Conservation (phyloP, 1,140 invertebrate genomes). For the Zaprionus kolodkinae region DNA sequence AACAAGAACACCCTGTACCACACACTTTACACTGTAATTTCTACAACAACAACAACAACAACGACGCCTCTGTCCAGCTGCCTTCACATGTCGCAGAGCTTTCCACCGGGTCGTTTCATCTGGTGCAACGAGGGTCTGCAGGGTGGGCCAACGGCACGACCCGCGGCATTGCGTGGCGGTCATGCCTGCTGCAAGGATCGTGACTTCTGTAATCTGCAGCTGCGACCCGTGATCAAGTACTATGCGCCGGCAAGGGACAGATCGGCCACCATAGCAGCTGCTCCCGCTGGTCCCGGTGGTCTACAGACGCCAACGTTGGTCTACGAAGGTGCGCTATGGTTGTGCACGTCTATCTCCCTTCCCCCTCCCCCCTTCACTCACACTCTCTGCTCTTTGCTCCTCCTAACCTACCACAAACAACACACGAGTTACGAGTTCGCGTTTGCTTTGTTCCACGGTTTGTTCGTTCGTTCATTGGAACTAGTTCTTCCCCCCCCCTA, state of each 20-base stretch:
- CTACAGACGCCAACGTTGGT: slow-evolving; percentile 30
- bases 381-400: background rate
- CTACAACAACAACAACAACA: slow-evolving; percentile 4
- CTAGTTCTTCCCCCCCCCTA: slow-evolving; percentile 35
- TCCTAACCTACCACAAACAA: slow-evolving; percentile 6
- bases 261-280: slow-evolving; percentile 65
- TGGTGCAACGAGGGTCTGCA: slow-evolving; percentile 86
- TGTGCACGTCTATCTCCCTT: slow-evolving; percentile 56
- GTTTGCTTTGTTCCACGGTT: slow-evolving; percentile 63
- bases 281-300: slow-evolving; percentile 25
- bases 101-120: slow-evolving; percentile 89
- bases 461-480: slow-evolving; percentile 51
- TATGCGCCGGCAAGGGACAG: slow-evolving; percentile 48
- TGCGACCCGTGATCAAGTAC: slow-evolving; percentile 70
- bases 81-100: slow-evolving; percentile 87
- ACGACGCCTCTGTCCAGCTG: slow-evolving; percentile 85
- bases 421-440: slow-evolving; percentile 58
- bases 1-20: too few species aligned
- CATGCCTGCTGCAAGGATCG: slow-evolving; percentile 86
- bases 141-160: slow-evolving; percentile 77
- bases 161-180: slow-evolving; percentile 64
- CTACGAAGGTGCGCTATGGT: slow-evolving; percentile 72
- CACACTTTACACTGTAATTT: background rate
- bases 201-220: slow-evolving; percentile 88
- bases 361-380: background rate